These are phyloP conservation scores for Cataglyphis livida DNA, from an alignment of 2,888 invertebrate species.

Conservation along the genomic window DNA sequence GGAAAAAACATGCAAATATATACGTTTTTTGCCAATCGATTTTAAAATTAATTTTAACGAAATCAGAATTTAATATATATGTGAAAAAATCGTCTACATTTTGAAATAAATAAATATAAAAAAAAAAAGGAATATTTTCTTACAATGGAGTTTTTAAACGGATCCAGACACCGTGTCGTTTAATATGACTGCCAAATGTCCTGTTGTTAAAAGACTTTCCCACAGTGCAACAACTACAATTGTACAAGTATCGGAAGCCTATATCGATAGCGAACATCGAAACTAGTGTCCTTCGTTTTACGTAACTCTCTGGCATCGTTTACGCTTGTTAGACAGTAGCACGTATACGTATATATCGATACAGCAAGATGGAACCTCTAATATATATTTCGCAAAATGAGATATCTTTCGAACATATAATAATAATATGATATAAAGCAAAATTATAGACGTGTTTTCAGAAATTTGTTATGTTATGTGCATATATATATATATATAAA, in stretches of 20 bases:
- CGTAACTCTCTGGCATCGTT: slow-evolving; percentile 58
- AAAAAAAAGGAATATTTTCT: not conserved
- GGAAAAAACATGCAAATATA: no score
- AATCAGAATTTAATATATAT: not conserved
- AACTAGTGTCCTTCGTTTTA: slow-evolving; percentile 69
- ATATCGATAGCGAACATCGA: slow-evolving; percentile 45
- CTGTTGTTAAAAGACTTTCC: slow-evolving; percentile 17
- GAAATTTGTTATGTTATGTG: not conserved
- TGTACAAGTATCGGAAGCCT: slow-evolving; percentile 34
- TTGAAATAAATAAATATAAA: not conserved
- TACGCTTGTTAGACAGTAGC: slow-evolving; percentile 51
- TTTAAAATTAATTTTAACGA: not conserved
- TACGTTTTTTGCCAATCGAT: not conserved
- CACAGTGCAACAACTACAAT: slow-evolving; percentile 17
- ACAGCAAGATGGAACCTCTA: slow-evolving; percentile 10
- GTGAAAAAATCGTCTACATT: not conserved
- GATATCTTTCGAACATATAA: slow-evolving; percentile 21
- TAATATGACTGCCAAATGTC: not conserved
- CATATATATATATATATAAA: no score
- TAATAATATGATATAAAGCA: slow-evolving; percentile 1
- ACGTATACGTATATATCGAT: slow-evolving; percentile 15
- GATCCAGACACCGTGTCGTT: not conserved
- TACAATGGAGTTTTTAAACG: not conserved
- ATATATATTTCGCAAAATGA: slow-evolving; percentile 7
- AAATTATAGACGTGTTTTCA: slow-evolving; percentile 10